Percentiles rank a stretch among this genome's conserved stretches.
These are phyloP conservation scores for Hypomesus transpacificus DNA, from an alignment of 2,113 vertebrate genomes.

Conservation along the genomic window DNA sequence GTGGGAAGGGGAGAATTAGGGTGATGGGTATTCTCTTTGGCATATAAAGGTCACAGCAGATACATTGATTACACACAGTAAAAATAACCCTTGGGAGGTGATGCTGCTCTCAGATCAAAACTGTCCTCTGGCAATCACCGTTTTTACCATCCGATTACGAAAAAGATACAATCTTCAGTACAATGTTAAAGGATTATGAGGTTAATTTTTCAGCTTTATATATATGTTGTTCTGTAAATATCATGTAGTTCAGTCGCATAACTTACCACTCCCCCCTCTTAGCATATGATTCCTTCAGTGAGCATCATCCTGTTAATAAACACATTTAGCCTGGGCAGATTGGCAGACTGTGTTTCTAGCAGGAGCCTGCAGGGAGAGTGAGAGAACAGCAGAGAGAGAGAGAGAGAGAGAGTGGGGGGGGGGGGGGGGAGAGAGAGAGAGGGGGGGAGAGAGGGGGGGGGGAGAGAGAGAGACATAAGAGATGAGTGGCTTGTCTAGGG, in stretches of 20 bases:
- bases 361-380: not conserved
- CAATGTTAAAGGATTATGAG: not conserved
- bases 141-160: not conserved
- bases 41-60: constrained; percentile 35
- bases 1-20: not conserved
- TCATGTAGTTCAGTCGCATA: not conserved
- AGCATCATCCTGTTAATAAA: not conserved
- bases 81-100: not conserved
- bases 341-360: not conserved
- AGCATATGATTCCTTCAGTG: not conserved
- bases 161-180: not conserved
- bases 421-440: not conserved
- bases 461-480: not conserved
- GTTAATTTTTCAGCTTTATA: no score
- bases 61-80: constrained; percentile 22
- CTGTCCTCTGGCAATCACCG: not conserved
- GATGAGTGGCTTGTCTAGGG: not conserved
- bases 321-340: not conserved
- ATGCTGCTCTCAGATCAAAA: not conserved
- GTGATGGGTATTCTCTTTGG: not conserved
- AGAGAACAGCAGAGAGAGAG: not conserved
- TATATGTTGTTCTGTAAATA: no score
- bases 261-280: not conserved
- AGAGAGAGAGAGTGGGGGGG: no score
- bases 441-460: no score